These are phyloP conservation scores for Mycteria americana DNA, from an alignment of 2,797 vertebrate genomes.

Conservation along the genomic window DNA sequence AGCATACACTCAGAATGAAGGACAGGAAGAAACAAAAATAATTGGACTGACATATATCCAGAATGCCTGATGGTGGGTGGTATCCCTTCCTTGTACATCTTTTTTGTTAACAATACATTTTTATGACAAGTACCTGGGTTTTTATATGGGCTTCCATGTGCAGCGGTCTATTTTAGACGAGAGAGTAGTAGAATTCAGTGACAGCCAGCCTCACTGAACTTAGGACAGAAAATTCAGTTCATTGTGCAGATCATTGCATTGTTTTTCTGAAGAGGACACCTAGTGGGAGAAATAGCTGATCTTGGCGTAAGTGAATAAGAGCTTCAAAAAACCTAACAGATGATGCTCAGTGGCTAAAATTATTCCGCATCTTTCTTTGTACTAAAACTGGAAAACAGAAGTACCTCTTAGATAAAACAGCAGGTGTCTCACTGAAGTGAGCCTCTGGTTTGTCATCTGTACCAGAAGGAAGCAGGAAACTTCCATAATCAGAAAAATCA, in stretches of 20 bases:
- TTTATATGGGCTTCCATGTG: neutral
- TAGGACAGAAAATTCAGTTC: neutral
- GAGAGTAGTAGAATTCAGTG: neutral
- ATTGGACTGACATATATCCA: neutral
- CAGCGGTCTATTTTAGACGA: neutral
- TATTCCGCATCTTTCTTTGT: neutral
- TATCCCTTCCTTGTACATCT: neutral
- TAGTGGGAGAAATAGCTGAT: conserved; percentile 10
- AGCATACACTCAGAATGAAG: neutral
- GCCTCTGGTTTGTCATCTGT: neutral
- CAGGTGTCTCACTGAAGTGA: neutral
- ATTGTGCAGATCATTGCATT: neutral
- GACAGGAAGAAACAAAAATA: neutral
- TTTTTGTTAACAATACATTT: neutral
- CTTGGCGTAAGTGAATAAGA: neutral
- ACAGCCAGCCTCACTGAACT: neutral
- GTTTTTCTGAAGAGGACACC: conserved; percentile 26
- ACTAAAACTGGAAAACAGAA: neutral
- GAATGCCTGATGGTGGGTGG: neutral
- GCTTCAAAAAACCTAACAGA: neutral
- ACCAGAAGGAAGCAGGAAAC: neutral
- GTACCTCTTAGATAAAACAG: neutral
- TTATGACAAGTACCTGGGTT: neutral
- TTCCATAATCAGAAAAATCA: neutral
- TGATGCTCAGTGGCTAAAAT: neutral